phyloP scores from a whole-genome alignment of 1,140 invertebrate genomes.

The Drosophila mauritiana region DNA sequence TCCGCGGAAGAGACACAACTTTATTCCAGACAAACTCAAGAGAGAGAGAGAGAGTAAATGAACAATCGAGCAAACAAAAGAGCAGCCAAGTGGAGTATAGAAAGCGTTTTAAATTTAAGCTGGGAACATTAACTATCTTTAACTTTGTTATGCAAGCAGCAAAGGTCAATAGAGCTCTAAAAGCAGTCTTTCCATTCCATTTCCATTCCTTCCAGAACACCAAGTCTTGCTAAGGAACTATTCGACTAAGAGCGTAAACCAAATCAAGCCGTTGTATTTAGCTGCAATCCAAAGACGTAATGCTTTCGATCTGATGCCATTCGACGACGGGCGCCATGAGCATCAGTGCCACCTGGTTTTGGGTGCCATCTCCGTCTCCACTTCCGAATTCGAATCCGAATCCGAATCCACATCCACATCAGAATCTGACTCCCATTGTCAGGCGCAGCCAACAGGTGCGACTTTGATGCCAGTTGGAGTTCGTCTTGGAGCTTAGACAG shows the following conservation, averaged over 20 bases:
- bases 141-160: no score
- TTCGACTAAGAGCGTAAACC: constrained; percentile 4
- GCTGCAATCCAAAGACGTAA: not conserved
- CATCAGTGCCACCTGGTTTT: constrained; percentile 9
- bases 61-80: not conserved
- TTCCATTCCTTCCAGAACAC: constrained; percentile 13
- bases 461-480: constrained; percentile 25
- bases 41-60: not conserved
- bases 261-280: constrained; percentile 1
- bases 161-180: no score
- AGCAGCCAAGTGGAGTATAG: not conserved
- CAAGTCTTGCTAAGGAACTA: not conserved
- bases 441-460: constrained; percentile 20
- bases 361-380: constrained; percentile 9
- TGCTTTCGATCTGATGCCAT: constrained; percentile 20
- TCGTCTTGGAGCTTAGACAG: constrained; percentile 1
- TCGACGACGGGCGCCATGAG: constrained; percentile 15
- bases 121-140: no score
- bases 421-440: constrained; percentile 5
- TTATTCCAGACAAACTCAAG: not conserved
- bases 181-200: no score
- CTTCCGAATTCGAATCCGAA: not conserved
- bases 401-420: constrained; percentile 1
- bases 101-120: no score
- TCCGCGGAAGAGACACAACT: not conserved